Evolutionary conservation across 2,113 vertebrate genomes (phyloP).

Genomic region (Agapornis roseicollis): DNA sequence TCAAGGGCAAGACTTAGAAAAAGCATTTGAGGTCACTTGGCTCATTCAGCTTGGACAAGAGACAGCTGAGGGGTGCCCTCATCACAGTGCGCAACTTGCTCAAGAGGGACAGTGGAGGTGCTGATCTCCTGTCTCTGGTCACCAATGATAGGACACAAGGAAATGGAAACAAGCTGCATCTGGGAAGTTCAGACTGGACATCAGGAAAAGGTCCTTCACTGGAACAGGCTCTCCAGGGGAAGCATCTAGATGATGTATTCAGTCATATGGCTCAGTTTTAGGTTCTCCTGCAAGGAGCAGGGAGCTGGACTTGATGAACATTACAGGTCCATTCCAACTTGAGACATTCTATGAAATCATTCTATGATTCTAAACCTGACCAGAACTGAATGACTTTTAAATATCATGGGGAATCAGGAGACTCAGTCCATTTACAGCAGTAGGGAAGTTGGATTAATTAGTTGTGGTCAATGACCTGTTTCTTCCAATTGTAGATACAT

Average conservation of each 20-base stretch:
- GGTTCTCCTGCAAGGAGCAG: neutral
- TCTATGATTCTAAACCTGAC: neutral
- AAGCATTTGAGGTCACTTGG: neutral
- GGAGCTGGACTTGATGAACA: neutral
- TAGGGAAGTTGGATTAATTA: neutral
- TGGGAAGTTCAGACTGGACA: neutral
- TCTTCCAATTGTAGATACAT: neutral
- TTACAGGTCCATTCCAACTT: neutral
- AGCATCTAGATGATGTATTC: neutral
- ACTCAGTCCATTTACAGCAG: neutral
- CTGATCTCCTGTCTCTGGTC: neutral
- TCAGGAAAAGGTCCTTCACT: neutral
- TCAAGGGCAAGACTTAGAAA: neutral
- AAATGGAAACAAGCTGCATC: neutral
- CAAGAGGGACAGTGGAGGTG: neutral
- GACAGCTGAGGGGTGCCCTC: neutral
- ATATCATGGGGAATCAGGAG: neutral
- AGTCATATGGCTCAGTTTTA: neutral
- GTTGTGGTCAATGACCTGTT: neutral
- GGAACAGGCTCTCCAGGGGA: neutral
- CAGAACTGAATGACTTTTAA: neutral
- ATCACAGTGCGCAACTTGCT: neutral
- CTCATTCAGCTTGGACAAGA: neutral
- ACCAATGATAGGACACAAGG: neutral
- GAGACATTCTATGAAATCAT: neutral